Percentiles rank a stretch among this genome's conserved stretches.
Evolutionary conservation across 1,140 invertebrate genomes (phyloP).

Genomic region (Geopemphigus sp.): DNA sequence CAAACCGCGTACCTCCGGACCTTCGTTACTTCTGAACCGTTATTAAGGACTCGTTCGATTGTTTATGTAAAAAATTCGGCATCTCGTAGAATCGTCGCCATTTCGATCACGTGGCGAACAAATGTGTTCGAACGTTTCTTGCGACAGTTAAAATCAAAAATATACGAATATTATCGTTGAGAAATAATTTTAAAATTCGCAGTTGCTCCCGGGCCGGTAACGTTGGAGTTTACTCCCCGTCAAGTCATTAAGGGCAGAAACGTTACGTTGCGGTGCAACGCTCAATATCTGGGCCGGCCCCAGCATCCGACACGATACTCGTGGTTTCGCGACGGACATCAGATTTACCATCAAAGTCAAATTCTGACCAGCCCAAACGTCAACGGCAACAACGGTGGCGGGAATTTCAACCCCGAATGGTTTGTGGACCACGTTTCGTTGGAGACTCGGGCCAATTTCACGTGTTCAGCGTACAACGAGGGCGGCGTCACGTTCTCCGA

Average conservation of each 20-base stretch:
- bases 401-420: slow-evolving; percentile 71
- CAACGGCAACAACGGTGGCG: slow-evolving; percentile 53
- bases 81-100: too few species aligned
- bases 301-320: slow-evolving; percentile 62
- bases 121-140: too few species aligned
- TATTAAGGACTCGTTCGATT: too few species aligned
- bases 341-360: slow-evolving; percentile 56
- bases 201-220: slow-evolving; percentile 75
- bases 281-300: slow-evolving; percentile 76
- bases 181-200: slow-evolving; percentile 17
- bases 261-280: slow-evolving; percentile 75
- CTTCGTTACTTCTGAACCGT: too few species aligned
- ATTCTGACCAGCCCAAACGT: not conserved
- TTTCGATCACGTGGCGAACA: too few species aligned
- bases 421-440: slow-evolving; percentile 76
- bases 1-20: too few species aligned
- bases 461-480: slow-evolving; percentile 77
- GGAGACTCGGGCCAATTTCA: slow-evolving; percentile 80
- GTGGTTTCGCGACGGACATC: slow-evolving; percentile 74
- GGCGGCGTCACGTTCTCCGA: slow-evolving; percentile 75
- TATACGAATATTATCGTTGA: too few species aligned
- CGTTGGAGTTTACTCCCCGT: slow-evolving; percentile 68
- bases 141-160: too few species aligned
- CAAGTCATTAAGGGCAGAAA: slow-evolving; percentile 75
- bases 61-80: too few species aligned